A percentile compares a stretch with the other conserved stretches of the same genome.
Evolutionary conservation across 1,140 invertebrate genomes (phyloP).

Genomic region (Streblospio benedicti): DNA sequence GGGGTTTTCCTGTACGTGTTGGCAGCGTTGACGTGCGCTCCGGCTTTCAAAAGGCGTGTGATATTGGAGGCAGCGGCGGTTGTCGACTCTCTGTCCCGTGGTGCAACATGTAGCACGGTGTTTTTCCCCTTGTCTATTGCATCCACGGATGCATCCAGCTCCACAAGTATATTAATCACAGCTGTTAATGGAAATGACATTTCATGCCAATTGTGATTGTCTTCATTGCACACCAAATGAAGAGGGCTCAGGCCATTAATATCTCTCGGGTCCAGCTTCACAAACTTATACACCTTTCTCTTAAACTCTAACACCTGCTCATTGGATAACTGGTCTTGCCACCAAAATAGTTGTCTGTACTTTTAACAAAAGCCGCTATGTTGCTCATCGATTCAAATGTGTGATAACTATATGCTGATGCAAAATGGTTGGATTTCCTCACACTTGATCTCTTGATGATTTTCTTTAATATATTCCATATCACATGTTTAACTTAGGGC

Average conservation of each 20-base stretch:
- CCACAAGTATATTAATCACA: slow-evolving; percentile 66
- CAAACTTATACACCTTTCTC: slow-evolving; percentile 55
- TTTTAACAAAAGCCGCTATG: too few species aligned
- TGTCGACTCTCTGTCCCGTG: slow-evolving; percentile 49
- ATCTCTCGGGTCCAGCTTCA: slow-evolving; percentile 65
- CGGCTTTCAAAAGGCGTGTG: slow-evolving; percentile 61
- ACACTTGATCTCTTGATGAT: too few species aligned
- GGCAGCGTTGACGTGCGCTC: slow-evolving; percentile 78
- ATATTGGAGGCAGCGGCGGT: slow-evolving; percentile 59
- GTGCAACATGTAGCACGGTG: slow-evolving; percentile 71
- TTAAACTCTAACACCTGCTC: slow-evolving; percentile 51
- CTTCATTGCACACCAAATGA: slow-evolving; percentile 65
- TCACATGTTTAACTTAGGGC: too few species aligned
- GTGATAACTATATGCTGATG: too few species aligned
- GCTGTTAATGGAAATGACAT: slow-evolving; percentile 67
- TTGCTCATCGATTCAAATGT: too few species aligned
- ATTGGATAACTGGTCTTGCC: slow-evolving; percentile 38
- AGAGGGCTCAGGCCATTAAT: slow-evolving; percentile 62
- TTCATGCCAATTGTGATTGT: slow-evolving; percentile 58
- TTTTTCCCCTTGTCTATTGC: too few species aligned
- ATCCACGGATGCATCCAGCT: slow-evolving; percentile 75
- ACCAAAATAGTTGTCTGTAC: too few species aligned
- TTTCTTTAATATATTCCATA: too few species aligned
- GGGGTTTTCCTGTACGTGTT: slow-evolving; percentile 73
- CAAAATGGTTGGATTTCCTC: too few species aligned